A percentile compares a stretch with the other conserved stretches of the same genome.
These are phyloP conservation scores for Ciconia nigra DNA, from an alignment of 2,797 vertebrate species.

Conservation along the genomic window DNA sequence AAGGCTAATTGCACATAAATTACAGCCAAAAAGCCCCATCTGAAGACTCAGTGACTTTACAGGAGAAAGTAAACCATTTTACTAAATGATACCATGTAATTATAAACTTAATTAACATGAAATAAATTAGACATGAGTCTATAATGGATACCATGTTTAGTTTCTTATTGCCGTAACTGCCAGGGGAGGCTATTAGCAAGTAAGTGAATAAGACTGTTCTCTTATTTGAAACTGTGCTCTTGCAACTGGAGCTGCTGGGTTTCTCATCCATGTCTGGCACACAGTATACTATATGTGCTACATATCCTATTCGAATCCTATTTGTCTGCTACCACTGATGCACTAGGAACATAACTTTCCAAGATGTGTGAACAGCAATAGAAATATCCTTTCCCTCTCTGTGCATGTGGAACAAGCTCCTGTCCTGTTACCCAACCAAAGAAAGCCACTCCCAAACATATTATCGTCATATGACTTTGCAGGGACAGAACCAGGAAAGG, in stretches of 20 bases:
- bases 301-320: not conserved
- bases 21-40: conserved; percentile 37
- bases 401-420: not conserved
- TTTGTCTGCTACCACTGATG: not conserved
- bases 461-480: not conserved
- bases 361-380: not conserved
- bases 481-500: not conserved
- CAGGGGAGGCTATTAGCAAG: not conserved
- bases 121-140: conserved; percentile 51
- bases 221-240: not conserved
- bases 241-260: not conserved
- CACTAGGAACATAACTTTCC: not conserved
- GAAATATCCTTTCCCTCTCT: not conserved
- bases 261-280: not conserved
- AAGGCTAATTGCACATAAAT: conserved; percentile 45
- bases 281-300: not conserved
- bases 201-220: not conserved
- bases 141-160: conserved; percentile 4
- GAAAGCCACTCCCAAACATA: not conserved
- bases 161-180: not conserved
- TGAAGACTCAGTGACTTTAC: conserved; percentile 30
- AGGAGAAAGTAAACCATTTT: conserved; percentile 58
- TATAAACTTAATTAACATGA: conserved; percentile 62
- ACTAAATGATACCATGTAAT: conserved; percentile 26
- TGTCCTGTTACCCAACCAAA: not conserved